Evolutionary conservation across 2,113 vertebrate genomes (phyloP), one percentile per base, ranked within the genome.

Genomic region (Notarius quadriscutis): DNA sequence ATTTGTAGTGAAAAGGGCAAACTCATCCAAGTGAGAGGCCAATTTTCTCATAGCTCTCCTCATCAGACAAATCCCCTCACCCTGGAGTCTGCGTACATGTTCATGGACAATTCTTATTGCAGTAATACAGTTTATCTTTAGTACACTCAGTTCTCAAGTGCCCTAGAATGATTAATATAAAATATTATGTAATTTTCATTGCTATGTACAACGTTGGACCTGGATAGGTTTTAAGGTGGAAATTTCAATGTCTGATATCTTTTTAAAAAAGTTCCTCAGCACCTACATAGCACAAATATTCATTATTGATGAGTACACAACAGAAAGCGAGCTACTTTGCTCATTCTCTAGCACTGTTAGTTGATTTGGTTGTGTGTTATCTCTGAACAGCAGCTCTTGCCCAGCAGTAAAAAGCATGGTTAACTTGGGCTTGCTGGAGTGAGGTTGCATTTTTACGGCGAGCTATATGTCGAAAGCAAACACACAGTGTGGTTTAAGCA

Each of bases 1-100:
- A 88, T 88, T 90, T 88, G 83, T 85, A 80, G 85, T 62, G 48
- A 88, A 84, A 90, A 58, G 60, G 71, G 71, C 81, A 81, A 77
- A 86, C 58, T 83, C 79, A 69, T 50, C 60, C 53, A 79, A 67
- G 86, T 87, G 85, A 85, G 83, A 84, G 90, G 89, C 74, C 86
- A 87, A 89, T 88, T 86, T 81, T 85, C 71, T 85, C 84, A 90
- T 89, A 85, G 82, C 84, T 80, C 5, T 20, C 53, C 22, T 18
- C 53, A 80, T 57, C n/a, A 80, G 77, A 53, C 51, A 57, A 55
- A 58, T 55, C 14, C 14, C 7, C 77, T 17, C 14, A 8, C 51
- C 9, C 57, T 48, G 57, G 30, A 62, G 30, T 81, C 79, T 60
- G 17, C 34, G 14, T 30, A 57, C 17, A 5, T 79, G n/a, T 57